Evolutionary conservation across 2,888 invertebrate genomes (phyloP).

Genomic region (Myopa testacea): DNA sequence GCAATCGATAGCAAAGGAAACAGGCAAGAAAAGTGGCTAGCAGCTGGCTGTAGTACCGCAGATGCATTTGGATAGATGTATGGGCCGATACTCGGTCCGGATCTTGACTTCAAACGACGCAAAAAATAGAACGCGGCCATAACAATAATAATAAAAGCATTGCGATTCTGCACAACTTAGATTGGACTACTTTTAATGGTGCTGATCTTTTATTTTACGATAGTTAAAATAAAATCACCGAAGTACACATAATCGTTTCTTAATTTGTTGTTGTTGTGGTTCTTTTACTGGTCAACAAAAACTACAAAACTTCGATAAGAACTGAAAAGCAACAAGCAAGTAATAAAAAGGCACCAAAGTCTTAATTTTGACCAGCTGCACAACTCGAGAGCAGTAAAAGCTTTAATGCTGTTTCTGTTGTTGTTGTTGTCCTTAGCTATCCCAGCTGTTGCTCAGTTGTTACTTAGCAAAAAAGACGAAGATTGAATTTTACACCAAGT

Average conservation of each 20-base stretch:
- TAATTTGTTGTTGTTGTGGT: too few relatives aligned
- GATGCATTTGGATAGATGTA: background rate
- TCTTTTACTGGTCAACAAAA: too few relatives aligned
- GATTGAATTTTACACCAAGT: background rate
- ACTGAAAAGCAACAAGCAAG: too few relatives aligned
- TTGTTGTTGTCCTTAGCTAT: background rate
- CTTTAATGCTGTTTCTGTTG: background rate
- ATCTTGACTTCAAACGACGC: background rate
- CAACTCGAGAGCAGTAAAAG: background rate
- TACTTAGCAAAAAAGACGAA: background rate
- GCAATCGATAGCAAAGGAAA: background rate
- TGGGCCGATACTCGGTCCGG: slow-evolving; percentile 1
- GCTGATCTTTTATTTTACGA: too few relatives aligned
- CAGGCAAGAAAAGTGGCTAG: background rate
- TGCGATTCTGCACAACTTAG: too few relatives aligned
- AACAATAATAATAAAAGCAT: too few relatives aligned
- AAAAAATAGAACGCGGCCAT: background rate
- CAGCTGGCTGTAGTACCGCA: background rate
- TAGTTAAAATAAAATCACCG: too few relatives aligned
- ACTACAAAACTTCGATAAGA: too few relatives aligned
- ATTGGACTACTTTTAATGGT: too few relatives aligned
- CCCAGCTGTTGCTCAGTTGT: too few relatives aligned
- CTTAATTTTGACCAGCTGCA: slow-evolving; percentile 1
- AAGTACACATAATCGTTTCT: too few relatives aligned
- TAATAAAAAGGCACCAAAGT: background rate